Percentiles rank a stretch among this genome's conserved stretches.
Evolutionary conservation across 1,140 invertebrate species (phyloP).

Genomic region (Gryon sp.): DNA sequence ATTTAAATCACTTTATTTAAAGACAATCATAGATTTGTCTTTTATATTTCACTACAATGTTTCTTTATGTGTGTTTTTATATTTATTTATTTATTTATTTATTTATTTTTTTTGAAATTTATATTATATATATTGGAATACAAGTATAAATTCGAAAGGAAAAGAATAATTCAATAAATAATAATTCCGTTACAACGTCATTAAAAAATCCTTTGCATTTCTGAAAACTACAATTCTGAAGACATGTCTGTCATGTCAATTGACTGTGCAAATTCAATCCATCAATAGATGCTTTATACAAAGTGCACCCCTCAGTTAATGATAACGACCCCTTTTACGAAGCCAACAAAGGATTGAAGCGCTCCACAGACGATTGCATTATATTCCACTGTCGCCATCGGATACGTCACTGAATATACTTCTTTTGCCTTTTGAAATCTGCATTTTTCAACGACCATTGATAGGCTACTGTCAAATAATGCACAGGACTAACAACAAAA

Average conservation of each 20-base stretch:
- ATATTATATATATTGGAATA: too few species aligned
- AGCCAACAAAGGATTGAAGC: constrained; percentile 62
- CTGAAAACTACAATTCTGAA: constrained; percentile 50
- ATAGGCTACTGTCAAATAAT: constrained; percentile 55
- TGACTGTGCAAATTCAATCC: constrained; percentile 63
- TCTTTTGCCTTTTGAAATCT: constrained; percentile 64
- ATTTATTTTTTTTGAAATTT: too few species aligned
- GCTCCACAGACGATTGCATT: constrained; percentile 64
- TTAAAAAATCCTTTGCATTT: constrained; percentile 40
- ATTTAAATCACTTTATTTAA: too few species aligned
- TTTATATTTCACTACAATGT: too few species aligned
- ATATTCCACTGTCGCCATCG: constrained; percentile 64
- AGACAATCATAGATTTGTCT: too few species aligned
- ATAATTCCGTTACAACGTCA: constrained; percentile 17
- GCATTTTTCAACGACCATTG: constrained; percentile 62
- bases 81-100: too few species aligned
- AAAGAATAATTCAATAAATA: too few species aligned
- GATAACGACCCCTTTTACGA: constrained; percentile 63
- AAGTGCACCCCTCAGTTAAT: constrained; percentile 63
- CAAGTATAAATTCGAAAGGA: too few species aligned
- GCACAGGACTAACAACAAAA: constrained; percentile 59
- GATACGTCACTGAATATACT: constrained; percentile 61
- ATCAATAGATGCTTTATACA: constrained; percentile 62
- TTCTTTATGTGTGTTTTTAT: too few species aligned
- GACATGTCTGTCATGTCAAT: constrained; percentile 61